A percentile compares a stretch with the other conserved stretches of the same genome.
These are phyloP conservation scores for Pitangus sulphuratus DNA, from an alignment of 2,797 vertebrate genomes.

Conservation along the genomic window DNA sequence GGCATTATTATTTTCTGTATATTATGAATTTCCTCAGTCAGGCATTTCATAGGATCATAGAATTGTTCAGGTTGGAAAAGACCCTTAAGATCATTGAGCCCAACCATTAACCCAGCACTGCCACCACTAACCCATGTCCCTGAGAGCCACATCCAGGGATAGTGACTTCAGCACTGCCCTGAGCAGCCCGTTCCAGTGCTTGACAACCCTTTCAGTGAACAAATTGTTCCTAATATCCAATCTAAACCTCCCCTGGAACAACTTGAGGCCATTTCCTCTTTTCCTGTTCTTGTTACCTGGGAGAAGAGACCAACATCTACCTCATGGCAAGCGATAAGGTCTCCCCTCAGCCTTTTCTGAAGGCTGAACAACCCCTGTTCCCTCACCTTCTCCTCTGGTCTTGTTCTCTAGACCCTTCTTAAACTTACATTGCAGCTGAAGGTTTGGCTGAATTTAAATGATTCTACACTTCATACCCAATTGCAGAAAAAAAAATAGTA, in stretches of 20 bases:
- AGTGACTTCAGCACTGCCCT: neutral
- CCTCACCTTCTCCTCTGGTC: neutral
- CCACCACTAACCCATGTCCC: neutral
- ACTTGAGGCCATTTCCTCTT: neutral
- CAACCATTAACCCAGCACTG: neutral
- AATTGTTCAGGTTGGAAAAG: neutral
- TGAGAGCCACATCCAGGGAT: no score
- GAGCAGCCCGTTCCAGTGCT: neutral
- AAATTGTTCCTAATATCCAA: neutral
- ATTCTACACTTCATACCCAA: neutral
- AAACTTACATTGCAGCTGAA: neutral
- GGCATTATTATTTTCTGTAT: constrained; percentile 32
- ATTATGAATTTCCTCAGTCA: constrained; percentile 35
- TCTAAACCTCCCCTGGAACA: neutral
- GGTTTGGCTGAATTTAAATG: neutral
- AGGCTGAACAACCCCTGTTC: neutral
- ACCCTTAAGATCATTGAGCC: neutral
- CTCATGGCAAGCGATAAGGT: neutral
- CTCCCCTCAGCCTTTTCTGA: neutral
- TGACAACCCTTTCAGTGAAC: neutral
- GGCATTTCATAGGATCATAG: neutral
- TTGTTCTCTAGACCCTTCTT: neutral
- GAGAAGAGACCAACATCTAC: neutral
- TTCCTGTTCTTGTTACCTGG: neutral
- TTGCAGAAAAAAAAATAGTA: neutral